phyloP scores from a whole-genome alignment of 2,888 invertebrate species.

The Busseola fusca region DNA sequence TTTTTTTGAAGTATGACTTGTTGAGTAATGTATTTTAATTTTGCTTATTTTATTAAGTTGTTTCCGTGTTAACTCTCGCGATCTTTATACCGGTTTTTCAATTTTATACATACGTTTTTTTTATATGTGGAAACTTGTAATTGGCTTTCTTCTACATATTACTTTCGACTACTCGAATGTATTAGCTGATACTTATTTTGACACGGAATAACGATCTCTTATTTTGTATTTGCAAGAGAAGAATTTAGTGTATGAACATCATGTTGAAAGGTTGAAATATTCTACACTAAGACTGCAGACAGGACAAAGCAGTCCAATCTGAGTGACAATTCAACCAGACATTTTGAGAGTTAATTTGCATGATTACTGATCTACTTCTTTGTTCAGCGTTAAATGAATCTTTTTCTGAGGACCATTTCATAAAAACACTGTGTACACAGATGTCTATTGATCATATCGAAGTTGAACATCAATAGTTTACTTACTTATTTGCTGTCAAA shows the following conservation, averaged over 20 bases:
- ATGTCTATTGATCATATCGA: background rate
- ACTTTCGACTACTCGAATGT: too few relatives aligned
- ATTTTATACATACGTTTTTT: too few relatives aligned
- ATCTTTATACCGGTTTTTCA: too few relatives aligned
- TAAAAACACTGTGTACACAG: background rate
- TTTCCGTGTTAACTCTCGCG: too few relatives aligned
- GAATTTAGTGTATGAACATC: background rate
- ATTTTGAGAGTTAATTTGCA: background rate
- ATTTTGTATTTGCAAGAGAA: constrained; percentile 22
- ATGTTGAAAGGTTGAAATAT: constrained; percentile 13
- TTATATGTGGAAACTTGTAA: too few relatives aligned
- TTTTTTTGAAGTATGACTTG: too few relatives aligned
- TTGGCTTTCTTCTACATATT: too few relatives aligned
- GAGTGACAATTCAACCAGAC: too few relatives aligned
- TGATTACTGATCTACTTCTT: background rate
- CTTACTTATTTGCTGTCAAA: too few relatives aligned
- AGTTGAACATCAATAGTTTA: background rate
- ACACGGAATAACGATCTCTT: background rate
- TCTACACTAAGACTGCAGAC: background rate
- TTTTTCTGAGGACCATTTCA: background rate
- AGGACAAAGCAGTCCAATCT: background rate
- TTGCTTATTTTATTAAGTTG: too few relatives aligned
- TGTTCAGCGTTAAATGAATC: background rate
- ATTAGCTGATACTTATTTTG: constrained; percentile 25
- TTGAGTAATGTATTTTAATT: too few relatives aligned